These are phyloP conservation scores for Caranx melampygus DNA, from an alignment of 2,113 vertebrate species.

Conservation along the genomic window DNA sequence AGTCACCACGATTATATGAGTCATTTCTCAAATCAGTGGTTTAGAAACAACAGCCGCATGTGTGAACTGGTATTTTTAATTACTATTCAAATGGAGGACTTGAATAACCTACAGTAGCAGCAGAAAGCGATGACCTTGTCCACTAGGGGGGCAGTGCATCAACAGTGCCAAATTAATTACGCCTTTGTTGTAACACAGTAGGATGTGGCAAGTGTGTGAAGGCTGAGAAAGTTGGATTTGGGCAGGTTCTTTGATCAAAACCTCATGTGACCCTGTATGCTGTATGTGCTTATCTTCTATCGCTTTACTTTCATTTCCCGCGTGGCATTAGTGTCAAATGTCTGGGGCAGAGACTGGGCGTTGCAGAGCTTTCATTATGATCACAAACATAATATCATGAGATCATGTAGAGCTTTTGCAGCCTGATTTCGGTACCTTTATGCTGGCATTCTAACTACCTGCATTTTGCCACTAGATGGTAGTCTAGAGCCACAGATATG, in stretches of 20 bases:
- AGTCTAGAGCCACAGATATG: constrained; percentile 11
- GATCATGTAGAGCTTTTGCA: neutral
- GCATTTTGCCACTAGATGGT: constrained; percentile 71
- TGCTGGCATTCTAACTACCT: neutral
- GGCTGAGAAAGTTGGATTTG: constrained; percentile 17
- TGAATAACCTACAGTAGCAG: neutral
- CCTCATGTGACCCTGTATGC: neutral
- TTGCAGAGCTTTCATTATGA: neutral
- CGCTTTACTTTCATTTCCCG: neutral
- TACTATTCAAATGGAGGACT: neutral
- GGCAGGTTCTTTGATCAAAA: neutral
- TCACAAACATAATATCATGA: neutral
- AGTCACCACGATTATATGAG: too few relatives aligned
- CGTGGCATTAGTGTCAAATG: neutral
- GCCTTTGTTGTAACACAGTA: constrained; percentile 9
- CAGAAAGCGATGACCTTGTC: constrained; percentile 34
- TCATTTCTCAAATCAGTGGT: too few relatives aligned
- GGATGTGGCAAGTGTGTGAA: neutral
- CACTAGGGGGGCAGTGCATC: neutral
- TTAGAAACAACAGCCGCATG: neutral
- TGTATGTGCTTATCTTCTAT: neutral
- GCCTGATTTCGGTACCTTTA: neutral
- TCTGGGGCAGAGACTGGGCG: neutral
- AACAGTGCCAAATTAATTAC: constrained; percentile 34
- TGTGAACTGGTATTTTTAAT: neutral